These are phyloP conservation scores for Abrostola tripartita DNA, from an alignment of 2,888 invertebrate species.

Conservation along the genomic window DNA sequence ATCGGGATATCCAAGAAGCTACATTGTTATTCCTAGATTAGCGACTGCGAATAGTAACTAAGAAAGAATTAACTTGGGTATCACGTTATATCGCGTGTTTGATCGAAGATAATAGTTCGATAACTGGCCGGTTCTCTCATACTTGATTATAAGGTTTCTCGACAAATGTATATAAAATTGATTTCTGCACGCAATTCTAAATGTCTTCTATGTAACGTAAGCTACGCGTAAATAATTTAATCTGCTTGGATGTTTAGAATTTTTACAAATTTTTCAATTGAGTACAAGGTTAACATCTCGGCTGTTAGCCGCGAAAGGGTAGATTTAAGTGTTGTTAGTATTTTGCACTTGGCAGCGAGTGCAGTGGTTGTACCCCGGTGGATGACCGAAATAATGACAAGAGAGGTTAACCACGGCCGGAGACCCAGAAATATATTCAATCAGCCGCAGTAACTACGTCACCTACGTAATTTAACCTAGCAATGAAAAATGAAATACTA, in stretches of 20 bases:
- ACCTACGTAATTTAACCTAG: too few species aligned
- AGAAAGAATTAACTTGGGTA: slow-evolving; percentile 43
- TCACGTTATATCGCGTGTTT: slow-evolving; percentile 52
- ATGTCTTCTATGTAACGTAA: background rate
- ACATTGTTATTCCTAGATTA: slow-evolving; percentile 27
- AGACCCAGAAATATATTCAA: too few species aligned
- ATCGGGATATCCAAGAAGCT: background rate
- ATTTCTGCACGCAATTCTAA: slow-evolving; percentile 4
- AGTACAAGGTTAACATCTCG: too few species aligned
- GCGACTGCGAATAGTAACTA: slow-evolving; percentile 27
- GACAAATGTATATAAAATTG: slow-evolving; percentile 27
- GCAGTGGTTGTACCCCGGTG: too few species aligned
- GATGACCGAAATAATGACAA: too few species aligned
- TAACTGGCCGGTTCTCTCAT: slow-evolving; percentile 35
- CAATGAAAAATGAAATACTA: too few species aligned
- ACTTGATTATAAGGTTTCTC: slow-evolving; percentile 35
- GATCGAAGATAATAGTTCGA: slow-evolving; percentile 41
- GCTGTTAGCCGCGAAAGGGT: too few species aligned
- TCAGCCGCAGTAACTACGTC: too few species aligned
- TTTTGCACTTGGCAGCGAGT: too few species aligned
- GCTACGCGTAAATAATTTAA: background rate
- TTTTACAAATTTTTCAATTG: too few species aligned
- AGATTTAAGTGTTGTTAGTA: too few species aligned
- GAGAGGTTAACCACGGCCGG: too few species aligned
- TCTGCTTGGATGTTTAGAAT: background rate